Percentiles rank a stretch among this genome's conserved stretches.
Conservation (phyloP, 2,888 invertebrate genomes). For the Trilocha varians region DNA sequence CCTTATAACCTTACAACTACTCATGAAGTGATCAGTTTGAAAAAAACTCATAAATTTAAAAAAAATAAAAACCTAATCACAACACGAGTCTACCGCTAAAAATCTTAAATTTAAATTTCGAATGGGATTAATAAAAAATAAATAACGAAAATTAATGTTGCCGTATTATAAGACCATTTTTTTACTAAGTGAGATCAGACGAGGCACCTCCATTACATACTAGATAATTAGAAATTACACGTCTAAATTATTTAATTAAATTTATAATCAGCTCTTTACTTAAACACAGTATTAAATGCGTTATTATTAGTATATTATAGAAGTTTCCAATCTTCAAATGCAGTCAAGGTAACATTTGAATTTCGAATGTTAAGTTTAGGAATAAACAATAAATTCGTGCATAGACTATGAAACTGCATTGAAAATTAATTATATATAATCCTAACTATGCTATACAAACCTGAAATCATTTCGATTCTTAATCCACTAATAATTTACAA, state of each 20-base stretch:
- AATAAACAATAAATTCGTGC: not conserved
- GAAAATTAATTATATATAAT: not conserved
- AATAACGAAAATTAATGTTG: constrained; percentile 13
- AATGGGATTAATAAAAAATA: constrained; percentile 8
- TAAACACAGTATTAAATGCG: constrained; percentile 1
- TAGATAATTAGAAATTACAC: not conserved
- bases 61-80: constrained; percentile 9
- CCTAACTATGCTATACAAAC: not conserved
- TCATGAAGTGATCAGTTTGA: constrained; percentile 6
- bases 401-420: not conserved
- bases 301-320: not conserved
- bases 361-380: not conserved
- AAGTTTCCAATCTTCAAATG: not conserved
- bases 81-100: constrained; percentile 11
- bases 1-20: not conserved
- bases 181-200: constrained; percentile 23
- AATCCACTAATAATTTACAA: not conserved
- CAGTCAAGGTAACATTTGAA: not conserved
- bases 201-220: constrained; percentile 16
- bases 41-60: not conserved
- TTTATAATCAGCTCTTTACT: not conserved
- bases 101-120: not conserved
- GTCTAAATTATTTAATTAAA: not conserved
- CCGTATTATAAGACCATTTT: constrained; percentile 21
- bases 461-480: not conserved